phyloP scores from a whole-genome alignment of 2,888 invertebrate species.

The Argyra leucocephala region DNA sequence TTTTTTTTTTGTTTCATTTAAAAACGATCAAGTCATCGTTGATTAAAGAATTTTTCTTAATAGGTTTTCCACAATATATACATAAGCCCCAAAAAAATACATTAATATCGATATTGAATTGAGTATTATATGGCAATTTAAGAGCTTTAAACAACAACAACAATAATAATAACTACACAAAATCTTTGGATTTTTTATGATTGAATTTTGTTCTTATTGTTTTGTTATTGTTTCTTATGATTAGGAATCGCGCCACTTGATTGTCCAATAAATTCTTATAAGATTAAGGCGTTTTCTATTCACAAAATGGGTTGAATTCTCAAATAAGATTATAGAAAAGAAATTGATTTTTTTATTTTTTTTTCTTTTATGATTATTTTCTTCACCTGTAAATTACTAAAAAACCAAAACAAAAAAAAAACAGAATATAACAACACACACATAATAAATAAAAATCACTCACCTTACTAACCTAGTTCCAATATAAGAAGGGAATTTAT shows the following conservation, averaged over 20 bases:
- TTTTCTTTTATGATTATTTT: background rate
- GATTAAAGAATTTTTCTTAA: background rate
- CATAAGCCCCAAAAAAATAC: background rate
- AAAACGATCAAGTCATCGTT: background rate
- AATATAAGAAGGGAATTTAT: constrained; percentile 3
- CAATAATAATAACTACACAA: too few species aligned
- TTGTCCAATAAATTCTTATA: constrained; percentile 5
- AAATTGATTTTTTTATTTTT: constrained; percentile 4
- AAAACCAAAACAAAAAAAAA: background rate
- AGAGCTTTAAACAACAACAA: too few species aligned
- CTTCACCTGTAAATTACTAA: background rate
- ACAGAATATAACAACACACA: background rate
- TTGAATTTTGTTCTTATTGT: background rate
- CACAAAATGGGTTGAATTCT: background rate
- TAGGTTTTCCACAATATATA: background rate
- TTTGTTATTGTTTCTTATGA: background rate
- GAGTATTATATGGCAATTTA: constrained; percentile 1
- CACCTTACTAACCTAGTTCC: constrained; percentile 4
- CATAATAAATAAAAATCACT: background rate
- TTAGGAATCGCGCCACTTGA: constrained; percentile 1
- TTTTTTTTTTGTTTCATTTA: too few species aligned
- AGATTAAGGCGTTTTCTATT: constrained; percentile 1
- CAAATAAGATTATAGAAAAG: background rate
- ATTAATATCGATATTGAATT: background rate
- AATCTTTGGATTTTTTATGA: background rate